Conservation (phyloP, 2,797 vertebrate species). For the Eospalax fontanierii region DNA sequence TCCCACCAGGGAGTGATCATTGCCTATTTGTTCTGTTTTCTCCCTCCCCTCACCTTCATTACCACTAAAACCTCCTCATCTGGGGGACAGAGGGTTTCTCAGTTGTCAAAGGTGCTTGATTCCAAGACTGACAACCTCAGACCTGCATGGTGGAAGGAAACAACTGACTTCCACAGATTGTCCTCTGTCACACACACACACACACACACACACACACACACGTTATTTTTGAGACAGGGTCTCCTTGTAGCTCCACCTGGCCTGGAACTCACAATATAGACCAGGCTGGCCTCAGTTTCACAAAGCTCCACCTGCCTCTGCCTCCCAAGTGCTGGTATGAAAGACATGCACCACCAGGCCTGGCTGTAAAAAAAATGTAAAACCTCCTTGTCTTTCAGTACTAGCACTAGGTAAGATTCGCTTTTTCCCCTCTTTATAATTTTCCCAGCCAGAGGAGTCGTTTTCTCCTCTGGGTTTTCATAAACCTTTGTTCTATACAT, state of each 20-base stretch:
- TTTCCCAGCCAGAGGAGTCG: neutral
- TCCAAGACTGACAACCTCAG: neutral
- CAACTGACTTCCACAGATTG: neutral
- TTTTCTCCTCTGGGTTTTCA: neutral
- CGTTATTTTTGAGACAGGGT: no score
- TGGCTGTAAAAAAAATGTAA: no score
- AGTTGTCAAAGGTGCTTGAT: neutral
- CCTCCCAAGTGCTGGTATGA: no score
- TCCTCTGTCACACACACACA: neutral
- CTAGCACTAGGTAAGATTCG: neutral
- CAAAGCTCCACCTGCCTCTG: no score
- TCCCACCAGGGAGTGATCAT: neutral
- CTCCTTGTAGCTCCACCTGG: no score
- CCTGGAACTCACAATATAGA: no score
- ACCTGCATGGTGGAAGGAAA: neutral
- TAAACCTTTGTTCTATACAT: neutral
- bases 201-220: neutral
- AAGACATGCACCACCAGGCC: no score
- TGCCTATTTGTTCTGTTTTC: neutral
- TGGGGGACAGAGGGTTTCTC: neutral
- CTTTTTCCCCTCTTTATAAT: neutral
- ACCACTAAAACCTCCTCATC: neutral
- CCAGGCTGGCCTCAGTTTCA: no score
- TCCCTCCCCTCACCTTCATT: neutral
- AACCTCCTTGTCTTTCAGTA: neutral